Evolutionary conservation across 2,113 vertebrate genomes (phyloP), one percentile per base, ranked within the genome.

Genomic region (Hystrix brachyura): DNA sequence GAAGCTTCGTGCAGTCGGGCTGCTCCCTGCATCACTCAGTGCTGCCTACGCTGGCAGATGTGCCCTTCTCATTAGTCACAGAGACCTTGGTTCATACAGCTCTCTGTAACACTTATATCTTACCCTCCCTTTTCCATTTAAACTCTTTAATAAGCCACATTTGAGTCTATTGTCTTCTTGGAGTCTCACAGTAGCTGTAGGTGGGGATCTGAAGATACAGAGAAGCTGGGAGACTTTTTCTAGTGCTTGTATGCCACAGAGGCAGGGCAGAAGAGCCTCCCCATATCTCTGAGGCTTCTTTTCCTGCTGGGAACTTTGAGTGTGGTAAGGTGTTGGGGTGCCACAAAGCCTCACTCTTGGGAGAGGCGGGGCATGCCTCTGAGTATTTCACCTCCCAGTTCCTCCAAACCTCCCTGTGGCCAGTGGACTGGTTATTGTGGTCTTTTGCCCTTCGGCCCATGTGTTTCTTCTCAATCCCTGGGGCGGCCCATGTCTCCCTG

Each of bases 11-110:
- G 23, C 18, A 19, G 0, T 69, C 64, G 32, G 51, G 18, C 55
- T 15, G 34, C 27, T 15, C 3, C 25, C 19, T 6, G 57, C 9
- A 60, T 7, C 0, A 1, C 17, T 59, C 0, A 0, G 5, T 1
- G 11, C 57, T 57, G 14, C 55, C 57, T 7, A 5, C 43, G 7
- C 55, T 23, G 19, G 60, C 48, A 29, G 8, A 5, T n/a, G 12
- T n/a, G 7, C 76, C 29, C 2, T 32, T 4, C 21, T 48, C 14
- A 9, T 38, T n/a, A 74, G 72, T 60, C 38, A 48, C 1, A 2
- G n/a, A 21, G 64, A 25, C n/a, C 14, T 87, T 21, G 55, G 38
- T 38, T 85, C 19, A 23, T 17, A 17, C 0, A 12, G 72, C 17
- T 29, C 81, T 69, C 57, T 59, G 55, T 5, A 53, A 3, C 0